A percentile compares a stretch with the other conserved stretches of the same genome.
These are phyloP conservation scores for Microctonus aethiopoides DNA, from an alignment of 2,888 invertebrate genomes.

Conservation along the genomic window DNA sequence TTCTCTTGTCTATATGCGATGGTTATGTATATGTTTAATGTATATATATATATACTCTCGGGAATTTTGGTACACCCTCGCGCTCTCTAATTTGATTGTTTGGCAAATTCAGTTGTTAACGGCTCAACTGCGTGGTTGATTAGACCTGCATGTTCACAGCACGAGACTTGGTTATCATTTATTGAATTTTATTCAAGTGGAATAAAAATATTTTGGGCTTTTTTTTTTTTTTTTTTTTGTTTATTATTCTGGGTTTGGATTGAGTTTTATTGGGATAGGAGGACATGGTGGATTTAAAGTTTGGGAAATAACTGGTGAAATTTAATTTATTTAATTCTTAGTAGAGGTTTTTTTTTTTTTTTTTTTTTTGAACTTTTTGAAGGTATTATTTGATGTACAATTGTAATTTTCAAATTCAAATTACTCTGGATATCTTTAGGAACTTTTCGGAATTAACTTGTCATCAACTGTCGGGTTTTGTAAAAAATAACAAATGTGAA, in stretches of 20 bases:
- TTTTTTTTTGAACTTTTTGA: no score
- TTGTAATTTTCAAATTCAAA: no score
- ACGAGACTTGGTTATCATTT: conserved; percentile 18
- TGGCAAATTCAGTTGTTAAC: conserved; percentile 56
- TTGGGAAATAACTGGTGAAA: neutral
- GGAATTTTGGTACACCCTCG: conserved; percentile 43
- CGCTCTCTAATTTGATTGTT: conserved; percentile 54
- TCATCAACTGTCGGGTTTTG: no score
- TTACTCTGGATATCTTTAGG: no score
- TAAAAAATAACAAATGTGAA: no score
- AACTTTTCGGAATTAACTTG: no score
- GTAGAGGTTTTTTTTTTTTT: no score
- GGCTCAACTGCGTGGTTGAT: conserved; percentile 45
- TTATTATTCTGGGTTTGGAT: neutral
- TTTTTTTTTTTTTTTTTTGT: neutral
- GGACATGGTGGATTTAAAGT: neutral
- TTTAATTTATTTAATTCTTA: no score
- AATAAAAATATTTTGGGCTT: neutral
- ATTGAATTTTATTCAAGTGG: neutral
- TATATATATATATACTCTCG: conserved; percentile 24
- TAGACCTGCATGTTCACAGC: conserved; percentile 33
- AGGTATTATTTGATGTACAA: no score
- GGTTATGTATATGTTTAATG: conserved; percentile 5
- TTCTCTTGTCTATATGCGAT: no score
- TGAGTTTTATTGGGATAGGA: neutral